Evolutionary conservation across 2,888 invertebrate species (phyloP), one percentile per base, ranked within the genome.

Genomic region (Erebia ligea): DNA sequence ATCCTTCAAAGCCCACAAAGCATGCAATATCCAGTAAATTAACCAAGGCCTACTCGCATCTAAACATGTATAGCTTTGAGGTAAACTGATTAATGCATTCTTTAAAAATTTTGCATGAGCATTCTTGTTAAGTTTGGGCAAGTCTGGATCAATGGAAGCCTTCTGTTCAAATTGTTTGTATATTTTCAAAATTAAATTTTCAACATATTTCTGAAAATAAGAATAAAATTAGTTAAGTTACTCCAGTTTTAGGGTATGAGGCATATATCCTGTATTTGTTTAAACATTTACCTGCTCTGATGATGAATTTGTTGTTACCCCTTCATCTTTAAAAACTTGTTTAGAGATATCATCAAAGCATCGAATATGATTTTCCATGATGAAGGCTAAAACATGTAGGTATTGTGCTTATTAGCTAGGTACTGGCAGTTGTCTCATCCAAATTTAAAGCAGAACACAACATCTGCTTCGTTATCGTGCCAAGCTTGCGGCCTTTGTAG

Each of bases 41-140:
- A 99, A 93, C 99, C 99, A 99, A 9, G 99, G 96, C 80, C 99
- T 95, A 87, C 99, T 99, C 11, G 98, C 97, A 94, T 99, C 99
- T 76, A 99, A 92, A 82, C 96, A 95, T 95, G 96, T 95, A 83
- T 97, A 98, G 73, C 95, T 94, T 72, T 93, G 90, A 58, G 97
- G 96, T 77, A 98, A 90, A 80, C 94, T 90, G 59, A 92, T 92
- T 34, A 98, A 84, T 81, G 96, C 96, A 77, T 94, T 94, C 79
- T 95, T 95, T 69, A 98, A 91, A 85, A 95, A 95, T 76, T 94
- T 86, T 77, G 94, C 92, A 84, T 97, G 97, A 77, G 94, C 93
- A 71, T 94, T 91, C 81, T 95, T 95, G 64, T 95, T 91, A 1
- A 97, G 95, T 72, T 95, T 88, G 72, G 94, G 95, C 68, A 94